A percentile compares a stretch with the other conserved stretches of the same genome.
phyloP scores from a whole-genome alignment of 2,113 vertebrate genomes.

The Nycticebus coucang region DNA sequence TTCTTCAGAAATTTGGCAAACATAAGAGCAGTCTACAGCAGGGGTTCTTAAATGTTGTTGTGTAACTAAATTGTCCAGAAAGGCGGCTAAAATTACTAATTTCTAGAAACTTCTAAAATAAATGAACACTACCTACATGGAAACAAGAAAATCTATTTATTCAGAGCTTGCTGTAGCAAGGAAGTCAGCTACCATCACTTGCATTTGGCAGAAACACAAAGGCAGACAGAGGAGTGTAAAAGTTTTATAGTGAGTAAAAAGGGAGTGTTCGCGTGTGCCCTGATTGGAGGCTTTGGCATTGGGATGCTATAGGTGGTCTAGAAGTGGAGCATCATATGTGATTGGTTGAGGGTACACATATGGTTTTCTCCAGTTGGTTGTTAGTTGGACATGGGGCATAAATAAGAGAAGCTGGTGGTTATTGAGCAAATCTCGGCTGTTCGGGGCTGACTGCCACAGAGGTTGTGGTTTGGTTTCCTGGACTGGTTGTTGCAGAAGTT shows the following conservation, averaged over 20 bases:
- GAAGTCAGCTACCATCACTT: neutral
- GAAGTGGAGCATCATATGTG: neutral
- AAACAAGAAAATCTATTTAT: neutral
- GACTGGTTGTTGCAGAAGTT: neutral
- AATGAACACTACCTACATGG: neutral
- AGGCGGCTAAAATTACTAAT: neutral
- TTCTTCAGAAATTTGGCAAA: neutral
- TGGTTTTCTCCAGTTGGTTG: neutral
- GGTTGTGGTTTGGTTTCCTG: neutral
- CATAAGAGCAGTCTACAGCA: neutral
- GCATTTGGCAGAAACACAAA: slow-evolving; percentile 24
- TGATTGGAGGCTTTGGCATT: neutral
- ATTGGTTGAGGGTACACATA: neutral
- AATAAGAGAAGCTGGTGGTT: neutral
- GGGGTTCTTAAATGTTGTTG: neutral
- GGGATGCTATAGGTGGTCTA: neutral
- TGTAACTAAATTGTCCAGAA: neutral
- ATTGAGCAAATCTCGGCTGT: neutral
- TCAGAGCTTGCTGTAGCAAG: neutral
- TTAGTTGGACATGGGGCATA: neutral
- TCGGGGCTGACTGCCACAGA: neutral
- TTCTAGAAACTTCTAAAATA: neutral
- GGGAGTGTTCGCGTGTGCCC: neutral
- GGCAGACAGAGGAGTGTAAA: neutral
- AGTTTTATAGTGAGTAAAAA: neutral